These are phyloP conservation scores for Rhagonycha fulva DNA, from an alignment of 2,888 invertebrate genomes.

Conservation along the genomic window DNA sequence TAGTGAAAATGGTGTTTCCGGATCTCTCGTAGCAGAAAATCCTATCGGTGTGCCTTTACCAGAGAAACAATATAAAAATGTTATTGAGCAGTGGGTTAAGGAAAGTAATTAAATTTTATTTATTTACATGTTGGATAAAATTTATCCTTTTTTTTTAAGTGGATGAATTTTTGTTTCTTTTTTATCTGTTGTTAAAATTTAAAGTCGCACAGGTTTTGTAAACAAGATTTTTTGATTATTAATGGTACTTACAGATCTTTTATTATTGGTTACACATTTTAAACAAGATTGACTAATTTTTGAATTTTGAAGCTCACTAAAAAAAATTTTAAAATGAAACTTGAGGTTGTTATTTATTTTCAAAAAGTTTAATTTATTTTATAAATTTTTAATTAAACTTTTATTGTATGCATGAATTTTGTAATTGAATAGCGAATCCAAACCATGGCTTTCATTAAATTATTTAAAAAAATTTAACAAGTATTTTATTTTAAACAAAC, in stretches of 20 bases:
- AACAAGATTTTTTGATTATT: not conserved
- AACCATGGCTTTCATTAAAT: not conserved
- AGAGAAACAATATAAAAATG: slow-evolving; percentile 1
- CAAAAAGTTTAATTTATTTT: not conserved
- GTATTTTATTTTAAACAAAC: not conserved
- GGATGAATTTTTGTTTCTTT: not conserved
- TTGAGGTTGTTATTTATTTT: not conserved
- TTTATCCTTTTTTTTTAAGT: not conserved
- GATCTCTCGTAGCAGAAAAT: slow-evolving; percentile 71
- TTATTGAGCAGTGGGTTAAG: slow-evolving; percentile 5
- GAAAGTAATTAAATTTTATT: not conserved
- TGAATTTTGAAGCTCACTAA: not conserved
- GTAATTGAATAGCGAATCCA: not conserved
- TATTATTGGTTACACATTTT: not conserved
- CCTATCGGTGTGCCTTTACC: slow-evolving; percentile 57
- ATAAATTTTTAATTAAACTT: not conserved
- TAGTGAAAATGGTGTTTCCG: slow-evolving; percentile 58
- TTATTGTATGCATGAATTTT: not conserved
- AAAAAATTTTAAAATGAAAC: not conserved
- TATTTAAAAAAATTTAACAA: not conserved
- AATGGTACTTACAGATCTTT: not conserved
- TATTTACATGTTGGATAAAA: not conserved
- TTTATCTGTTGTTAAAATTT: not conserved
- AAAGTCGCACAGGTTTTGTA: not conserved
- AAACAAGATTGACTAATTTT: not conserved